Percentiles rank a stretch among this genome's conserved stretches.
phyloP scores from a whole-genome alignment of 2,888 invertebrate species.

The Chelonus formosanus region DNA sequence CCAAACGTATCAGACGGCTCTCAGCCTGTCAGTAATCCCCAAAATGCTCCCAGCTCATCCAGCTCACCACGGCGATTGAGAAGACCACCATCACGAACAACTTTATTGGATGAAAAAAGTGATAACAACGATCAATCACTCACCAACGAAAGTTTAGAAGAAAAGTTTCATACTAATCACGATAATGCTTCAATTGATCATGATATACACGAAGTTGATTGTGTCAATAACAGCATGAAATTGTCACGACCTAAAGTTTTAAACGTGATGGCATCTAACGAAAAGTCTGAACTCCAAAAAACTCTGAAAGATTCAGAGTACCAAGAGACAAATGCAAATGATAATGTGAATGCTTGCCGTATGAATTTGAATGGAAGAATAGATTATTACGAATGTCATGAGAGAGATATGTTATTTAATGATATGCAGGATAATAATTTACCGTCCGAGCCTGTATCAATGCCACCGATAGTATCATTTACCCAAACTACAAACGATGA shows the following conservation, averaged over 20 bases:
- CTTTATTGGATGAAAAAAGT: background rate
- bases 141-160: background rate
- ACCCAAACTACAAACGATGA: constrained; percentile 55
- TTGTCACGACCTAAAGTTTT: too few relatives aligned
- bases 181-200: too few relatives aligned
- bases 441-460: constrained; percentile 68
- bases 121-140: background rate
- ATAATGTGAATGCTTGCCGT: constrained; percentile 64
- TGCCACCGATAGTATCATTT: constrained; percentile 67
- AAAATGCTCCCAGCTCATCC: constrained; percentile 65
- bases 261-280: too few relatives aligned
- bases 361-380: constrained; percentile 65
- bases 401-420: constrained; percentile 59
- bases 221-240: too few relatives aligned
- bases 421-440: constrained; percentile 62
- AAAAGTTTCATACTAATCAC: background rate
- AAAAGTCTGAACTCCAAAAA: too few relatives aligned
- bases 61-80: constrained; percentile 72
- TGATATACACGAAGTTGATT: too few relatives aligned
- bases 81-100: constrained; percentile 57
- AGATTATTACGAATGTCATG: constrained; percentile 60
- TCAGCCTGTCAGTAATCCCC: constrained; percentile 47
- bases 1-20: constrained; percentile 67
- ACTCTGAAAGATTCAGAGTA: background rate
- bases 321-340: background rate